Conservation (phyloP, 1,140 invertebrate species). For the Heliconius himera region DNA sequence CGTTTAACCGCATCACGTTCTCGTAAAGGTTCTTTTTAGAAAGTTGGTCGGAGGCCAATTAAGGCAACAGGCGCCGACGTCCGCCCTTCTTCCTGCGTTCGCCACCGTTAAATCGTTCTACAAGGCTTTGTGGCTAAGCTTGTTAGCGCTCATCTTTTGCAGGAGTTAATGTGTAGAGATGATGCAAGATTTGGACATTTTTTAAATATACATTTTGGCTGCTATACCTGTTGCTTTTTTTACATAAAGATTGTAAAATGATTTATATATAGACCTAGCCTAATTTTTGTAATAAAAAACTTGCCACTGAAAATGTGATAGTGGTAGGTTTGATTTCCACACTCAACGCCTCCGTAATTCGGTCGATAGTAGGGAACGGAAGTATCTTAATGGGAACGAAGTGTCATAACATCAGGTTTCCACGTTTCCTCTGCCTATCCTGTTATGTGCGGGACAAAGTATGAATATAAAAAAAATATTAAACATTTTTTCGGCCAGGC, state of each 20-base stretch:
- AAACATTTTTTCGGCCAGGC: too few species aligned
- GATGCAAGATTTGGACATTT: neutral
- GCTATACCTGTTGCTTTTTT: neutral
- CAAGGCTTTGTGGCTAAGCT: constrained; percentile 50
- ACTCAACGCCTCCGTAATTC: too few species aligned
- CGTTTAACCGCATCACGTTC: constrained; percentile 63
- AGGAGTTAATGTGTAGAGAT: neutral
- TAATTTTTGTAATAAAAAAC: too few species aligned
- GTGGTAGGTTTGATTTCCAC: too few species aligned
- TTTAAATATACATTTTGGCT: neutral
- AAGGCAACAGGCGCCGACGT: constrained; percentile 62
- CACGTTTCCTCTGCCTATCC: too few species aligned
- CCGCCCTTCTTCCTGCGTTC: constrained; percentile 59
- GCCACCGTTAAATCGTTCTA: constrained; percentile 56
- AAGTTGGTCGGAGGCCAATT: constrained; percentile 73
- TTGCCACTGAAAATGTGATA: too few species aligned
- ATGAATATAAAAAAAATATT: too few species aligned
- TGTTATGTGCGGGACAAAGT: too few species aligned
- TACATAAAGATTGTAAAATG: neutral
- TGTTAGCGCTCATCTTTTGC: constrained; percentile 40
- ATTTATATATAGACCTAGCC: too few species aligned
- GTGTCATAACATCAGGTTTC: too few species aligned
- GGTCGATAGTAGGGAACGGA: too few species aligned
- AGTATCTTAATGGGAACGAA: too few species aligned
- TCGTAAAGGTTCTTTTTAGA: constrained; percentile 56